These are phyloP conservation scores for Actenoides hombroni DNA, from an alignment of 2,113 vertebrate species.

Conservation along the genomic window DNA sequence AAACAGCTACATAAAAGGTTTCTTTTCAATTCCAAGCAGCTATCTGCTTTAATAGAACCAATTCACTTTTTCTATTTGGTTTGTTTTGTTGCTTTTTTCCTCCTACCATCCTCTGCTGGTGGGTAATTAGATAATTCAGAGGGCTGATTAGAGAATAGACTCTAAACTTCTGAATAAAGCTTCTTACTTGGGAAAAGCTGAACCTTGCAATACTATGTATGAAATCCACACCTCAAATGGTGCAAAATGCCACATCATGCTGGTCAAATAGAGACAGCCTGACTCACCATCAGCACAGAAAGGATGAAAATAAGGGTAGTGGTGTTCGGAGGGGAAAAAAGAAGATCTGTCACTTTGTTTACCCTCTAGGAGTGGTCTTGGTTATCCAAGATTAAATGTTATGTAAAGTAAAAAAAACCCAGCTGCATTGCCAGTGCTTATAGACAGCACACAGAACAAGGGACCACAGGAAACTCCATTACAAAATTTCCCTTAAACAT, in stretches of 20 bases:
- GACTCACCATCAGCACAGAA: not conserved
- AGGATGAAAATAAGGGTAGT: not conserved
- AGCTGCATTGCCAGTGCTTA: not conserved
- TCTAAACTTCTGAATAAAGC: not conserved
- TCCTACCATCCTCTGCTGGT: not conserved
- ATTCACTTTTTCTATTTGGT: not conserved
- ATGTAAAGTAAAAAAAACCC: not conserved
- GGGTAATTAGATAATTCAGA: not conserved
- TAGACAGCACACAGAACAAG: not conserved
- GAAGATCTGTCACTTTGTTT: not conserved
- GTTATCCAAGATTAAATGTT: not conserved
- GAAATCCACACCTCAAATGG: not conserved
- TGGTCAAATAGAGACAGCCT: not conserved
- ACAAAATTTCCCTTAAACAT: not conserved
- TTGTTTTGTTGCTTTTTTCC: not conserved
- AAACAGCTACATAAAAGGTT: not conserved
- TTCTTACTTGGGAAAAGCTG: not conserved
- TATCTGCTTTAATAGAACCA: not conserved
- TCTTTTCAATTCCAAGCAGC: not conserved
- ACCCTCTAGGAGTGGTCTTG: not conserved
- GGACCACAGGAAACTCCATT: not conserved
- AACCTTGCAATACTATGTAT: too few relatives aligned
- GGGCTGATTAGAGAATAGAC: too few relatives aligned
- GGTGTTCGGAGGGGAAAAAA: not conserved
- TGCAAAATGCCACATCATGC: not conserved